Percentiles rank a stretch among this genome's conserved stretches.
These are phyloP conservation scores for Papilio gigon DNA, from an alignment of 2,888 invertebrate species.

Conservation along the genomic window DNA sequence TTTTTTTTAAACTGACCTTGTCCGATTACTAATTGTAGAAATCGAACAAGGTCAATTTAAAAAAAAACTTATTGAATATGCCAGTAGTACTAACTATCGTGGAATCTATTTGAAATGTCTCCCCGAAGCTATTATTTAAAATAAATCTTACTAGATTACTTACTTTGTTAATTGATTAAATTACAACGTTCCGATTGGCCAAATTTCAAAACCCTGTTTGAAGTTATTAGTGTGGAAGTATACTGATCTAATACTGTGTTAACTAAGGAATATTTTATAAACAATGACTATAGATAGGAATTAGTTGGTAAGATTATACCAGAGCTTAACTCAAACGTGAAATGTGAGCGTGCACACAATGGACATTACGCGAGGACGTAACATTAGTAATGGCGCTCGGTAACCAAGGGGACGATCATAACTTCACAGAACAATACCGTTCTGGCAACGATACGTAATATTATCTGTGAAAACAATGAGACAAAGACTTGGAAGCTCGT, in stretches of 20 bases:
- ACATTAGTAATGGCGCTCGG: slow-evolving; percentile 71
- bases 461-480: slow-evolving; percentile 69
- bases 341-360: slow-evolving; percentile 35
- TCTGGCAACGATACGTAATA: slow-evolving; percentile 67
- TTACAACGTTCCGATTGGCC: not conserved
- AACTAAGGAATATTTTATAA: not conserved
- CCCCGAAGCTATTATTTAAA: no score
- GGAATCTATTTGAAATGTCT: no score
- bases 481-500: slow-evolving; percentile 74
- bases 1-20: not conserved
- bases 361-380: slow-evolving; percentile 53
- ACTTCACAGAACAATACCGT: slow-evolving; percentile 71
- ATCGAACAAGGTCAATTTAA: not conserved
- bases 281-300: slow-evolving; percentile 10
- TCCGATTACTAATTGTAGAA: not conserved
- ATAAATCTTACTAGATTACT: no score
- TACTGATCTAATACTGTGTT: not conserved
- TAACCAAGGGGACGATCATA: slow-evolving; percentile 73
- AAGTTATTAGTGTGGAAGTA: not conserved
- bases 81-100: no score
- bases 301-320: slow-evolving; percentile 17
- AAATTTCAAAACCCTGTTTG: not conserved
- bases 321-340: slow-evolving; percentile 23
- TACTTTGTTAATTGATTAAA: no score
- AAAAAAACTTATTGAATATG: no score